Conservation (phyloP, 2,797 vertebrate species). For the Mareca strepera region DNA sequence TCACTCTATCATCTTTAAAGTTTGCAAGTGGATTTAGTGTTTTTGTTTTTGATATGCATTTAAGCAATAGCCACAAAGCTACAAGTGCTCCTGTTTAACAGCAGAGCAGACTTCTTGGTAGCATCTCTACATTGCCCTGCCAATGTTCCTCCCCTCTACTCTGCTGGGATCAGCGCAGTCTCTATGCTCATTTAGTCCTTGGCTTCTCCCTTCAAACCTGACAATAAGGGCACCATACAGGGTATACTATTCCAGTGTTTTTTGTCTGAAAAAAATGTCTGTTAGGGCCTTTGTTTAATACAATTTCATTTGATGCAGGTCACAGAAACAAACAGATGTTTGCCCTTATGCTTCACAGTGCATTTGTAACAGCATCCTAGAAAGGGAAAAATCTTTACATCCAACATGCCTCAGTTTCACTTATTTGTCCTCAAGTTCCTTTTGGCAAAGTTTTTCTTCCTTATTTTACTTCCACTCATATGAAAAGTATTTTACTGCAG, state of each 20-base stretch:
- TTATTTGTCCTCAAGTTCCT: background rate
- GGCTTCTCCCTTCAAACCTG: conserved; percentile 48
- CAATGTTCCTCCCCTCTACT: conserved; percentile 34
- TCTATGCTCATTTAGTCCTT: conserved; percentile 56
- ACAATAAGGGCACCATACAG: conserved; percentile 5
- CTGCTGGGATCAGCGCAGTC: conserved; percentile 19
- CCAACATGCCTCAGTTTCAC: background rate
- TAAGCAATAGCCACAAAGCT: background rate
- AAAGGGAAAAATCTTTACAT: background rate
- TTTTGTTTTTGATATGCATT: background rate
- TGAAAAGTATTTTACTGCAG: background rate
- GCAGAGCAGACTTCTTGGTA: background rate
- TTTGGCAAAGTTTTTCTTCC: background rate
- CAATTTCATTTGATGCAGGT: background rate
- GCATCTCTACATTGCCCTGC: background rate
- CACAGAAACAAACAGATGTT: conserved; percentile 22
- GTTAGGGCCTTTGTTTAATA: conserved; percentile 3
- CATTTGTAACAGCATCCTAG: background rate
- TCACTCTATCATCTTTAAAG: background rate
- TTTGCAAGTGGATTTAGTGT: background rate
- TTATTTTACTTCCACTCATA: background rate
- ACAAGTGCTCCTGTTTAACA: background rate
- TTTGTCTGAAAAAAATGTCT: conserved; percentile 38
- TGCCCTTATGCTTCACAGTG: background rate
- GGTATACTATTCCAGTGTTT: background rate